Evolutionary conservation across 2,113 vertebrate species (phyloP).

Genomic region (Malaclemys terrapin): DNA sequence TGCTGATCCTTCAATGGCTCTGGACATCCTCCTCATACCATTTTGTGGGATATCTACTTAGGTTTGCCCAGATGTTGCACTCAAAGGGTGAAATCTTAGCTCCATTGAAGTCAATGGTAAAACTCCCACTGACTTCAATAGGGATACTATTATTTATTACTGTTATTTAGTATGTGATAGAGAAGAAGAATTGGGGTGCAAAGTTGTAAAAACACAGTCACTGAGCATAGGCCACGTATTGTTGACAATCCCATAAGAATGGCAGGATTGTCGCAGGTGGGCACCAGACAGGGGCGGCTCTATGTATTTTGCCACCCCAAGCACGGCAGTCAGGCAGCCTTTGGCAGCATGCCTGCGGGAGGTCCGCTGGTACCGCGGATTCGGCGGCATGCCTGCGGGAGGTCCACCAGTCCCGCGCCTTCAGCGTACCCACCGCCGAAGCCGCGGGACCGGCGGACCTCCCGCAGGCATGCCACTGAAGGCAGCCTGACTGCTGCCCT

Average conservation of each 20-base stretch:
- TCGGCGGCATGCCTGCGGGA: too few relatives aligned
- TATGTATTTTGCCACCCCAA: too few relatives aligned
- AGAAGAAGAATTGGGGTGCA: neutral
- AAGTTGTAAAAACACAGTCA: neutral
- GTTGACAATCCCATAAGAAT: neutral
- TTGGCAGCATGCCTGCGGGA: too few relatives aligned
- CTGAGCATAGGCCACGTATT: neutral
- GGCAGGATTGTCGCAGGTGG: neutral
- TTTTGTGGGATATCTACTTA: neutral
- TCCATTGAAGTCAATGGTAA: too few relatives aligned
- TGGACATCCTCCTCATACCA: neutral
- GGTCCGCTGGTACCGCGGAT: too few relatives aligned
- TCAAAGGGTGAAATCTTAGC: neutral
- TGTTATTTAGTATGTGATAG: neutral
- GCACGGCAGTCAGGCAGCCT: too few relatives aligned
- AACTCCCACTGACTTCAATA: too few relatives aligned
- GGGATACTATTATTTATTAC: neutral
- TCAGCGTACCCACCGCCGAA: too few relatives aligned
- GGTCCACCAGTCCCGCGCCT: too few relatives aligned
- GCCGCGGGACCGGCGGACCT: too few relatives aligned
- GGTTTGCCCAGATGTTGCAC: neutral
- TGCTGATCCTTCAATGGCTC: neutral
- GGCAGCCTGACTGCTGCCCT: too few relatives aligned
- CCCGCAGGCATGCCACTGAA: too few relatives aligned
- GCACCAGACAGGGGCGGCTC: neutral